A percentile compares a stretch with the other conserved stretches of the same genome.
These are phyloP conservation scores for Acleris sparsana DNA, from an alignment of 2,888 invertebrate genomes.

Conservation along the genomic window DNA sequence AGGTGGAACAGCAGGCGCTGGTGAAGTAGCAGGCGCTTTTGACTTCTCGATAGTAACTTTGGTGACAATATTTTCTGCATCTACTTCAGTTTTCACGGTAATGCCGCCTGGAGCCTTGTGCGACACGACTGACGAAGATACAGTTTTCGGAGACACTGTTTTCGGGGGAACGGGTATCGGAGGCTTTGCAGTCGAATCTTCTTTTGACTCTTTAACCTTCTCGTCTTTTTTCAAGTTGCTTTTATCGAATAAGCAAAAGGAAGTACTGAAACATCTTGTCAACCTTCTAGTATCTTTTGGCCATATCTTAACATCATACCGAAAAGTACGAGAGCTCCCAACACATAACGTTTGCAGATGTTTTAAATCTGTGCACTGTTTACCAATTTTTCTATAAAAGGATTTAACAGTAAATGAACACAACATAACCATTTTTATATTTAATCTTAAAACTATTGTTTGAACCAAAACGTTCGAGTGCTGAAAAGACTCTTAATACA, in stretches of 20 bases:
- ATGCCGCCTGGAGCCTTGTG: slow-evolving; percentile 61
- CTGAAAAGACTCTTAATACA: slow-evolving; percentile 10
- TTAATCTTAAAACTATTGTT: slow-evolving; percentile 21
- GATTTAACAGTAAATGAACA: slow-evolving; percentile 64
- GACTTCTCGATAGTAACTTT: slow-evolving; percentile 75
- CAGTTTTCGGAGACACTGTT: too few relatives aligned
- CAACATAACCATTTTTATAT: slow-evolving; percentile 59
- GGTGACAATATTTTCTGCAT: slow-evolving; percentile 66
- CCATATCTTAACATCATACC: slow-evolving; percentile 45
- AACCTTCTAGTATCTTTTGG: slow-evolving; percentile 44
- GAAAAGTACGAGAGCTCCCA: slow-evolving; percentile 48
- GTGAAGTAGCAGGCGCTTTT: slow-evolving; percentile 42
- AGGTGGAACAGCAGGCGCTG: slow-evolving; percentile 49
- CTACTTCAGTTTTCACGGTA: slow-evolving; percentile 72
- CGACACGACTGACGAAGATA: too few relatives aligned
- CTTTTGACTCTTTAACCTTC: slow-evolving; percentile 36
- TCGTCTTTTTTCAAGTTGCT: slow-evolving; percentile 47
- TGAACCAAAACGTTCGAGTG: slow-evolving; percentile 11
- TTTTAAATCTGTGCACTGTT: slow-evolving; percentile 60
- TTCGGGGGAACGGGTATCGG: slow-evolving; percentile 45
- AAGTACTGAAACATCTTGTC: slow-evolving; percentile 57
- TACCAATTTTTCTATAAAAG: slow-evolving; percentile 67
- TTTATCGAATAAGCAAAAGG: slow-evolving; percentile 58
- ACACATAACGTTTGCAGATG: slow-evolving; percentile 59
- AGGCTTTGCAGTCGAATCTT: slow-evolving; percentile 39